Base-by-base conservation (phyloP, 1,140 invertebrate species). In the Palaemon carinicauda region DNA sequence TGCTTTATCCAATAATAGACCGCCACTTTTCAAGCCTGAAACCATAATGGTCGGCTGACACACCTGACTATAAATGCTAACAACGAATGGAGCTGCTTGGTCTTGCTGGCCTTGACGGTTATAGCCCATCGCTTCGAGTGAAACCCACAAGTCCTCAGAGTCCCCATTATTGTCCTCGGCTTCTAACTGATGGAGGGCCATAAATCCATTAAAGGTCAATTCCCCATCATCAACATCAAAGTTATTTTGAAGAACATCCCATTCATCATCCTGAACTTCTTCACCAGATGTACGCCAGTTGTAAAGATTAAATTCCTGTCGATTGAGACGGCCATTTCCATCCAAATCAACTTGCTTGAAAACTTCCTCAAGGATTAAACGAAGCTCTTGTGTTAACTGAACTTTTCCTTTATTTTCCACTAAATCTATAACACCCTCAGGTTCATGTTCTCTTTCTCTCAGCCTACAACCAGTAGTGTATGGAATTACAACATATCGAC, bases 151-250 rank as follows among this genome's bases (percentile, higher is more conserved):
- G 75, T 92, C 92, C 27, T 91, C 91, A 12, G 90, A 89, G 75
- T 92, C 92, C 10, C 92, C 92, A 19, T 91, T 90, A 88, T 91
- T 91, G 89, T 92, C 92, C 27, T 92, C 91, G 27, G 92, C 92
- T 80, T 92, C 92, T 90, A 92, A 91, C 73, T 91, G 91, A 88
- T 92, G 92, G 71, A 92, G 87, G 41, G 90, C 88, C 56, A 92
- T 87, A 87, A 92, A 92, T 0, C 92, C 92, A 81, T 89, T 87
- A 54, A 90, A 89, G 12, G 91, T 92, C 4, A 92, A 90, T 88
- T 92, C 91, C 27, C 90, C 91, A 88, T 91, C 88, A 54, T 90
- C 82, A 21, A 92, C 81, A n/a, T 91, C 90, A 60, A 92, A 90
- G 74, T 91, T 92, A 24, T 91, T 91, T 91, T 90, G 91, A 53